Evolutionary conservation across 2,888 invertebrate genomes (phyloP), one percentile per base, ranked within the genome.

Genomic region (Polydrusus pterygomalis): DNA sequence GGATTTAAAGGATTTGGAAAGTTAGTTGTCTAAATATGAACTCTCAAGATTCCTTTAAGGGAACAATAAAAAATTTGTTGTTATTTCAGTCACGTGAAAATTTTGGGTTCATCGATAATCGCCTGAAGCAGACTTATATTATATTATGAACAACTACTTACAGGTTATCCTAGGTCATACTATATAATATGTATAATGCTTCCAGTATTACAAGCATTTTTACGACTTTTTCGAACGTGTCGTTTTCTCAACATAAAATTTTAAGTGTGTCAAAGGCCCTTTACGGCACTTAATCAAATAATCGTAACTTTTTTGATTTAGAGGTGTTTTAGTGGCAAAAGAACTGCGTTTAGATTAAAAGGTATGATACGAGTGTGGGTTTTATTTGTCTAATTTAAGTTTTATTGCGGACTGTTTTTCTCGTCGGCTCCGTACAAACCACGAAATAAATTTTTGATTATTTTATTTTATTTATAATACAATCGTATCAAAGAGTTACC

Each of bases 241-340:
- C 30, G 15, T 30, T 38, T 60, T 10, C 11, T 38, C 38, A 15
- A 10, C 58, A 60, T 60, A 60, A 60, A 60, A 60, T n/a, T 38
- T 60, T 60, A 60, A 60, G 58, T 60, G 58, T 38, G 38, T 38
- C n/a, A 38, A 38, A 38, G 38, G 30, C 15, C 15, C 10, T 58
- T 60, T 60, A 60, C 58, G 58, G 18, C 58, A 38, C 38, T 60
- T 38, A 60, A 60, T 38, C 17, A 60, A 60, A 60, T 34, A 60
- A 60, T 34, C 58, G 38, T 60, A 34, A 60, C 58, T 60, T 60
- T 56, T 60, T 60, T 54, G 58, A 60, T 60, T 60, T 38, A 60
- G 11, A 3, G 38, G 9, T 38, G 18, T 38, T 60, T 60, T 60
- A 15, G 30, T 18, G 38, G 30, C 15, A 38, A 60, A 38, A 60